Evolutionary conservation across 1,140 invertebrate genomes (phyloP).

Genomic region (Luehdorfia chinensis): DNA sequence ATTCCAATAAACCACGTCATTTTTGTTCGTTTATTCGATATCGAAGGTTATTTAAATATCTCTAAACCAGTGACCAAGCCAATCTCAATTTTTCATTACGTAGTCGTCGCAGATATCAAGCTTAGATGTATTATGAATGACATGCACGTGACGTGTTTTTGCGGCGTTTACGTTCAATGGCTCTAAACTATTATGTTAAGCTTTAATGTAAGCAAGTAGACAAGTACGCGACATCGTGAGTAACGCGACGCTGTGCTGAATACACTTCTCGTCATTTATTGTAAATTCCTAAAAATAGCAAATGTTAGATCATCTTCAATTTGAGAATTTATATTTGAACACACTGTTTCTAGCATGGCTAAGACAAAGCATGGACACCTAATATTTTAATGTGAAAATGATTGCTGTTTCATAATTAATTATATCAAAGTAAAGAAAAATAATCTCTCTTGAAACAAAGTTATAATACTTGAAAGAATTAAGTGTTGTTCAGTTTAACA

Average conservation of each 20-base stretch:
- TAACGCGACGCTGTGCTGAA: slow-evolving; percentile 1
- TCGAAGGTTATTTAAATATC: too few relatives aligned
- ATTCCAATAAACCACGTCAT: too few relatives aligned
- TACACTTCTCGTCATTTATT: slow-evolving; percentile 3
- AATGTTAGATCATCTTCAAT: background rate
- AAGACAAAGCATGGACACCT: background rate
- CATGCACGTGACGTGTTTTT: slow-evolving; percentile 59
- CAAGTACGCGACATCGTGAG: slow-evolving; percentile 8
- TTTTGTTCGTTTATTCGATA: too few relatives aligned
- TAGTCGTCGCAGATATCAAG: slow-evolving; percentile 36
- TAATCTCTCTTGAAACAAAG: too few relatives aligned
- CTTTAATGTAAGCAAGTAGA: slow-evolving; percentile 8
- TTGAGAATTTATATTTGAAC: background rate
- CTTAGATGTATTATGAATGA: slow-evolving; percentile 56
- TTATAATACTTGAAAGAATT: too few relatives aligned
- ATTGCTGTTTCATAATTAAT: too few relatives aligned
- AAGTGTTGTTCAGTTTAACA: too few relatives aligned
- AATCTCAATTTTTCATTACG: slow-evolving; percentile 31
- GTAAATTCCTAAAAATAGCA: slow-evolving; percentile 11
- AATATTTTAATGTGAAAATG: too few relatives aligned
- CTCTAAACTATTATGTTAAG: slow-evolving; percentile 18
- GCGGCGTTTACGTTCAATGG: slow-evolving; percentile 28
- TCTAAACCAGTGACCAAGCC: background rate
- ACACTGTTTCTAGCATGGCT: background rate
- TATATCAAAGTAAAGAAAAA: too few relatives aligned